A percentile compares a stretch with the other conserved stretches of the same genome.
Evolutionary conservation across 1,140 invertebrate genomes (phyloP).

Genomic region (Aphelenchoides avenae): DNA sequence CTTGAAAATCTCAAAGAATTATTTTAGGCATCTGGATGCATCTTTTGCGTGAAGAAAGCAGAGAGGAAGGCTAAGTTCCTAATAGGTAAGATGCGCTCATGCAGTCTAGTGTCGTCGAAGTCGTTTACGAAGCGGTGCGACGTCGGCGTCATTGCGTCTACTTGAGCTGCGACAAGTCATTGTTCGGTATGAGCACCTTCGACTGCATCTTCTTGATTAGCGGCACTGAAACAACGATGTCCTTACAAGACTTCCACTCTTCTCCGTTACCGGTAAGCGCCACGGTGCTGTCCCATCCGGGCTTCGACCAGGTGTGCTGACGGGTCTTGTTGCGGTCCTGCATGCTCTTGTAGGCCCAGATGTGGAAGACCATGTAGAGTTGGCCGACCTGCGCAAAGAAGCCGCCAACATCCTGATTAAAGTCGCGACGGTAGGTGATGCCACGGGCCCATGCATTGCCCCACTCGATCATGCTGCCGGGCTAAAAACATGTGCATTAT

Average conservation of each 20-base stretch:
- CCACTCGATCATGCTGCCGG: slow-evolving; percentile 59
- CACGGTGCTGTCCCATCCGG: slow-evolving; percentile 58
- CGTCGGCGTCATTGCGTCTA: slow-evolving; percentile 16
- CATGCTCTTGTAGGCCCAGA: slow-evolving; percentile 56
- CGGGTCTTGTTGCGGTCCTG: slow-evolving; percentile 46
- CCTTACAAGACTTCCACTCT: not conserved
- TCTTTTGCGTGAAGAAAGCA: no score
- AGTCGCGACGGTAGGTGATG: slow-evolving; percentile 55
- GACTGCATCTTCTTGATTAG: slow-evolving; percentile 59
- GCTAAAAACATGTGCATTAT: slow-evolving; percentile 37
- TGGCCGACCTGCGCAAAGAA: slow-evolving; percentile 57
- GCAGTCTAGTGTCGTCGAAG: no score
- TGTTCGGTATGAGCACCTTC: slow-evolving; percentile 55
- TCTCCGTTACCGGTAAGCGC: slow-evolving; percentile 46
- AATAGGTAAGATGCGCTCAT: no score
- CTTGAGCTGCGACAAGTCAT: slow-evolving; percentile 50
- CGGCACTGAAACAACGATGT: slow-evolving; percentile 42
- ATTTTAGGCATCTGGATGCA: no score
- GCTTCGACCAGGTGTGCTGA: slow-evolving; percentile 56
- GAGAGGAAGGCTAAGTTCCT: no score
- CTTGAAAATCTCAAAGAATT: no score
- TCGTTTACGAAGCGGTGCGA: no score
- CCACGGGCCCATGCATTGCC: slow-evolving; percentile 58
- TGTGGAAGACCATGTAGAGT: slow-evolving; percentile 58
- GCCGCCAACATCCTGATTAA: slow-evolving; percentile 57